Base-by-base conservation (phyloP, 2,113 vertebrate species). In the Sphaerodactylus townsendi region DNA sequence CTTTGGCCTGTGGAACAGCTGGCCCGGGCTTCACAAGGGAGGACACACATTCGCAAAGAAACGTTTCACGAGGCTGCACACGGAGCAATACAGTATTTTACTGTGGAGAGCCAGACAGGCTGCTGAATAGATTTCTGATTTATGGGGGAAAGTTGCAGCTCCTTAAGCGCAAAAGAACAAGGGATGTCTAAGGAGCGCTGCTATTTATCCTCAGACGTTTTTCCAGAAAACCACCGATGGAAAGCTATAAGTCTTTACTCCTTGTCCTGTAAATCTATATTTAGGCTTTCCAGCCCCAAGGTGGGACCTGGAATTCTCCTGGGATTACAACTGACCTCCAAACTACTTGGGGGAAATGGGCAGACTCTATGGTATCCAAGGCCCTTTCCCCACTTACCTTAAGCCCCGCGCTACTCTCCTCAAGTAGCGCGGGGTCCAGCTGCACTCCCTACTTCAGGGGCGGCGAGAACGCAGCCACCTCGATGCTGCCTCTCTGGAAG, bases 121-220 rank as follows among this genome's bases (percentile, higher is more conserved):
- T 89, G 88, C 89, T 86, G 89, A 91, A 94, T 87, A 94, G 84
- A 84, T 88, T 93, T 35, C 77, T 86, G 13, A 85, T 92, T 88
- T 92, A 56, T 77, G 87, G 72, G 85, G 72, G 68, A 62, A 91
- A 90, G 86, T 86, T 86, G 70, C 86, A 82, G 83, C 35, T 0
- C 78, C 39, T 0, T 82, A 88, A 90, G 81, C 78, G 83, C 83
- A 68, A 53, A 1, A 23, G 74, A 48, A 76, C 7, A 28, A 62
- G 59, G 65, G 41, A 85, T 41, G 33, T 71, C 80, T 78, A 59
- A 10, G 59, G 75, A 91, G 82, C 82, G 78, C 68, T 33, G 59
- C 62, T 77, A 81, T 90, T 86, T 84, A 78, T 35, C 59, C 35
- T 84, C 87, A 80, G 86, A 35, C 41, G 62, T 72, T n/a, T 62